Percentiles rank a stretch among this genome's conserved stretches.
Conservation (phyloP, 2,797 vertebrate genomes). For the Fistularia commersonii region DNA sequence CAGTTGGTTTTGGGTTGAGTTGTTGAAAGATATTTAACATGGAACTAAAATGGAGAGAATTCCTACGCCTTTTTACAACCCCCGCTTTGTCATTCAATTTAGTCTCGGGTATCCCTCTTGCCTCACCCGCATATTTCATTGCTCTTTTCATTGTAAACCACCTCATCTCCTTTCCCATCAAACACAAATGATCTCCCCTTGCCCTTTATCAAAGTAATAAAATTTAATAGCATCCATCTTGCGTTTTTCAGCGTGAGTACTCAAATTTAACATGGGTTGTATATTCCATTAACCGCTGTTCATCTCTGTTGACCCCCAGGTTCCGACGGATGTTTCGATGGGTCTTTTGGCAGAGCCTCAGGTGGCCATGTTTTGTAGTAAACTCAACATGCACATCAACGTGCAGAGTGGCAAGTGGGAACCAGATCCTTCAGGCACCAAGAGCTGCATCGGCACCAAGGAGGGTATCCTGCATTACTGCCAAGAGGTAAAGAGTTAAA, state of each 20-base stretch:
- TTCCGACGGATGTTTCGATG: constrained; percentile 74
- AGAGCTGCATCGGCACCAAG: constrained; percentile 89
- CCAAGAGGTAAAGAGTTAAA: constrained; percentile 79
- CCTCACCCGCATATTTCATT: neutral
- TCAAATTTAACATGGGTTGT: constrained; percentile 18
- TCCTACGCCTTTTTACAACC: neutral
- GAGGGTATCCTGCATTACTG: constrained; percentile 96
- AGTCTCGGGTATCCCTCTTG: neutral
- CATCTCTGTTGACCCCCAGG: constrained; percentile 50
- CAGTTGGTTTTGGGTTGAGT: neutral
- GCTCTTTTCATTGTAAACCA: neutral
- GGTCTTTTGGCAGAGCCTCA: constrained; percentile 89
- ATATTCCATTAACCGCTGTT: constrained; percentile 27
- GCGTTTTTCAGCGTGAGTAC: constrained; percentile 32
- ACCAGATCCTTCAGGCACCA: constrained; percentile 85
- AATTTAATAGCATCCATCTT: constrained; percentile 46
- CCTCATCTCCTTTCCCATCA: constrained; percentile 35
- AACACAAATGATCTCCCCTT: constrained; percentile 3
- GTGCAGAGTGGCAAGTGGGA: constrained; percentile 99
- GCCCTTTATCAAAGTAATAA: constrained; percentile 34
- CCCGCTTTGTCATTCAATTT: neutral
- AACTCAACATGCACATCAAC: constrained; percentile 97
- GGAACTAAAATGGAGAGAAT: neutral
- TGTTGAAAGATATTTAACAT: neutral
- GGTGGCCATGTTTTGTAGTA: constrained; percentile 96